Evolutionary conservation across 2,888 invertebrate species (phyloP).

Genomic region (Pachycephus smyrnensis): DNA sequence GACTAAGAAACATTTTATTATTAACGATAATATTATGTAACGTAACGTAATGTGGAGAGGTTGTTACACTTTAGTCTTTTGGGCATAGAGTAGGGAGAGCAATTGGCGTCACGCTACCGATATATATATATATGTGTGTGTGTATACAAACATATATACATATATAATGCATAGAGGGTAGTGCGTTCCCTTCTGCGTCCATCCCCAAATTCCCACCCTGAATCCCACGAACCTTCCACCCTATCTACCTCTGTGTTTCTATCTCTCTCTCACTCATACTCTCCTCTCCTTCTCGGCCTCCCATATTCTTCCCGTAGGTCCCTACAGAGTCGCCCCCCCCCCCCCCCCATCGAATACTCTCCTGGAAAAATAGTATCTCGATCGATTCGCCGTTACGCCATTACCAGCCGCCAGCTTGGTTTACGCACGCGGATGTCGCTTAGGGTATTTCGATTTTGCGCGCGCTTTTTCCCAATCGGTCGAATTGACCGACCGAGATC

Average conservation of each 20-base stretch:
- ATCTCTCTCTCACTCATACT: neutral
- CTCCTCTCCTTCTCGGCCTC: neutral
- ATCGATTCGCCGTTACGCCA: neutral
- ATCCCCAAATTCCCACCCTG: neutral
- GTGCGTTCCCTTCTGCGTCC: neutral
- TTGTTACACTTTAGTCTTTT: slow-evolving; percentile 56
- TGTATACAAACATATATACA: neutral
- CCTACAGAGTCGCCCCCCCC: neutral
- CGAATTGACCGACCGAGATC: neutral
- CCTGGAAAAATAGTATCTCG: neutral
- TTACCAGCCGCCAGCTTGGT: neutral
- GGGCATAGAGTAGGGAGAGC: slow-evolving; percentile 48
- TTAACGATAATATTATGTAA: slow-evolving; percentile 61
- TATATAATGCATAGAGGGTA: neutral
- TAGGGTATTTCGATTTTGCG: neutral
- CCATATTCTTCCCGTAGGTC: neutral
- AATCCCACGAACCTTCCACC: neutral
- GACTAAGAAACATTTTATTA: slow-evolving; percentile 63
- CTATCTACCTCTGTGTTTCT: neutral
- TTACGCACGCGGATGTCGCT: neutral
- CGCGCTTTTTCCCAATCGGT: neutral
- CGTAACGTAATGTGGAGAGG: slow-evolving; percentile 56
- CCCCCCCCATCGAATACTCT: neutral
- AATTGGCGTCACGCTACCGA: slow-evolving; percentile 12
- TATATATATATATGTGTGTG: neutral